Percentiles rank a stretch among this genome's conserved stretches.
phyloP scores from a whole-genome alignment of 2,888 invertebrate genomes.

The Aethes cnicana region DNA sequence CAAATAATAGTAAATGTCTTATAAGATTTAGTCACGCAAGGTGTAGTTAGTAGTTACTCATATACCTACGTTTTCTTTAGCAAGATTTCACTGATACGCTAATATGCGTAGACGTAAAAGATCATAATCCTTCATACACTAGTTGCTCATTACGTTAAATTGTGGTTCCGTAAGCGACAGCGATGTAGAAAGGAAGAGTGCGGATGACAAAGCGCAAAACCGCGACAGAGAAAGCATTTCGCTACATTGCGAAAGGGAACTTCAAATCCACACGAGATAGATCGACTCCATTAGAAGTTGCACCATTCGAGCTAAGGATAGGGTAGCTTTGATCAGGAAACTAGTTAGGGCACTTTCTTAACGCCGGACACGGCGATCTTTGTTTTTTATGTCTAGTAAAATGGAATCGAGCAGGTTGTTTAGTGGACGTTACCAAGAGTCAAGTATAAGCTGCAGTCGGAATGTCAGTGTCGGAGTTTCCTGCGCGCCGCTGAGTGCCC shows the following conservation, averaged over 20 bases:
- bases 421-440: slow-evolving; percentile 37
- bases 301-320: slow-evolving; percentile 60
- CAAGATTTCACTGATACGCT: background rate
- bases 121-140: slow-evolving; percentile 35
- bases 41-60: background rate
- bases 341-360: slow-evolving; percentile 70
- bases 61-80: background rate
- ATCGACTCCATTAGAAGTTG: slow-evolving; percentile 55
- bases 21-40: slow-evolving; percentile 5
- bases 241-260: slow-evolving; percentile 76
- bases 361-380: slow-evolving; percentile 48
- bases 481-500: slow-evolving; percentile 47
- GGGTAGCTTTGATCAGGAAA: slow-evolving; percentile 55
- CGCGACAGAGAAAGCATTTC: slow-evolving; percentile 74
- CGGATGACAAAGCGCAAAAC: slow-evolving; percentile 68
- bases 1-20: slow-evolving; percentile 32
- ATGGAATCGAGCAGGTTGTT: slow-evolving; percentile 42
- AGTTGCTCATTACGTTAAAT: slow-evolving; percentile 37
- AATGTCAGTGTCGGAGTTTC: slow-evolving; percentile 46
- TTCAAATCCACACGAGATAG: slow-evolving; percentile 63
- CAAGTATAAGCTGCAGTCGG: slow-evolving; percentile 52
- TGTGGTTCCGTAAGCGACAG: slow-evolving; percentile 30
- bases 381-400: slow-evolving; percentile 53
- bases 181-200: slow-evolving; percentile 75
- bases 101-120: slow-evolving; percentile 11